Percentiles rank a stretch among this genome's conserved stretches.
Conservation (phyloP, 2,113 vertebrate genomes). For the Lophotis ruficrista region DNA sequence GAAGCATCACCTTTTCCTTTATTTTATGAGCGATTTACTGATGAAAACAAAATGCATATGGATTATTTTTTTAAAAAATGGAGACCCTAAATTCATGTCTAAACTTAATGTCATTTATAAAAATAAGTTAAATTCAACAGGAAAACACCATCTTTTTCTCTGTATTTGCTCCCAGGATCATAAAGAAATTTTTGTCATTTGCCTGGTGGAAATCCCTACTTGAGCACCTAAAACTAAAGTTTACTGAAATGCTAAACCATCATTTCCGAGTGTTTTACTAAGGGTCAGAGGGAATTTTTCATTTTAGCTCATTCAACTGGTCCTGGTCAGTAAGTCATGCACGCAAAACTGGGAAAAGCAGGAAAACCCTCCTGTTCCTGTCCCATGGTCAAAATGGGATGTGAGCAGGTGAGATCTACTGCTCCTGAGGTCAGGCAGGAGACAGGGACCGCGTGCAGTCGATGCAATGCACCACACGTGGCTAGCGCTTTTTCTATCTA, state of each 20-base stretch:
- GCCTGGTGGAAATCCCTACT: background rate
- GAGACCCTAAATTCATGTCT: background rate
- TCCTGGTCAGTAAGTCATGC: background rate
- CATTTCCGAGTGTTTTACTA: background rate
- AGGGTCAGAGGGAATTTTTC: background rate
- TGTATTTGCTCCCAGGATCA: background rate
- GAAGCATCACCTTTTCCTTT: background rate
- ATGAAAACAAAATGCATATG: background rate
- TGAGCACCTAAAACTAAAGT: background rate
- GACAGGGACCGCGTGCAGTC: background rate
- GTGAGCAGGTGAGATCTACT: background rate
- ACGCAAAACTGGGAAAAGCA: background rate
- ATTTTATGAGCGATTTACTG: background rate
- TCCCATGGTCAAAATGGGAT: no score
- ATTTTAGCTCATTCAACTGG: background rate
- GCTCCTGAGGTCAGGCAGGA: background rate
- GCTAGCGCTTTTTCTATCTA: background rate
- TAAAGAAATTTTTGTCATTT: background rate
- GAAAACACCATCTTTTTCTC: background rate
- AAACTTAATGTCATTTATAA: background rate
- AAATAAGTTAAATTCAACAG: background rate
- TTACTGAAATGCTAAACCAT: background rate
- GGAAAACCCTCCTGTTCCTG: background rate
- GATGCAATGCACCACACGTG: no score
- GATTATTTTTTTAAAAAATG: background rate